Percentiles rank a stretch among this genome's conserved stretches.
phyloP scores from a whole-genome alignment of 64 coral and sea anemone genomes.

The Montipora sp. region DNA sequence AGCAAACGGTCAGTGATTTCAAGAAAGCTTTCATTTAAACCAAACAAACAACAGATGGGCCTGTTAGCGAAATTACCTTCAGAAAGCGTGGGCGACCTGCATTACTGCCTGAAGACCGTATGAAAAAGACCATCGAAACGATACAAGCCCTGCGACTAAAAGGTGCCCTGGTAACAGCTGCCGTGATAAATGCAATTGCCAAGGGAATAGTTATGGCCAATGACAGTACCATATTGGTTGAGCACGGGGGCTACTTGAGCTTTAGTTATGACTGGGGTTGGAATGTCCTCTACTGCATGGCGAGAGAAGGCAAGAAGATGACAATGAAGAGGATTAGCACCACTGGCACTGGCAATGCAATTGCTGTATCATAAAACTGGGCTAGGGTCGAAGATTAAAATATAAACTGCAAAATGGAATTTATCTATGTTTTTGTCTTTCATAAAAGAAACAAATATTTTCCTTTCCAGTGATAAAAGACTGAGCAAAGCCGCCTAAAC shows the following conservation, averaged over 20 bases:
- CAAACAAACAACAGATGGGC: conserved; percentile 33
- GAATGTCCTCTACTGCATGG: conserved; percentile 33
- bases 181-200: conserved; percentile 55
- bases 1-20: conserved; percentile 52
- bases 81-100: not conserved
- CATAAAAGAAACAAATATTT: no score
- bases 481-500: no score
- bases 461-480: no score
- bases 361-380: no score
- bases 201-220: not conserved
- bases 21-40: conserved; percentile 52
- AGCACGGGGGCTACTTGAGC: conserved; percentile 56
- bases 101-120: conserved; percentile 39
- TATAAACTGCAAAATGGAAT: no score
- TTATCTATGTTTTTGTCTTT: no score
- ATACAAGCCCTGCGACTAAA: not conserved
- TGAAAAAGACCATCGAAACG: no score
- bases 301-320: no score
- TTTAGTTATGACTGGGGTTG: conserved; percentile 40
- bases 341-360: no score
- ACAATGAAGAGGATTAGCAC: no score
- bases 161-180: not conserved
- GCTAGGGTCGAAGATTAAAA: no score
- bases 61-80: not conserved
- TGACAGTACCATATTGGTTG: conserved; percentile 28